phyloP scores from a whole-genome alignment of 1,140 invertebrate species.

The Dolichoris vasculosae region DNA sequence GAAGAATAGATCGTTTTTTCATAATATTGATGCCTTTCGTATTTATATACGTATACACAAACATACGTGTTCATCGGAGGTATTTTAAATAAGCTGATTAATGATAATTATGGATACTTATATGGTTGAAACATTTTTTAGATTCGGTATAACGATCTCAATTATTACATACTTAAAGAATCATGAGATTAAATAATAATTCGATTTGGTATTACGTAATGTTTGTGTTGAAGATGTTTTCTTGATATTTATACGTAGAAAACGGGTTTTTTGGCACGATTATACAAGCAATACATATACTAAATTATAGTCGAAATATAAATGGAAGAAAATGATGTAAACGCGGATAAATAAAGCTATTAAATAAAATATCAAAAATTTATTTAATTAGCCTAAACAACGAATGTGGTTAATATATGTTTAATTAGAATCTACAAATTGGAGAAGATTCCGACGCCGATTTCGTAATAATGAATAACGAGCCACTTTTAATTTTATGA shows the following conservation, averaged over 20 bases:
- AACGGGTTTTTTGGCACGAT: not conserved
- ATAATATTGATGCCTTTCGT: not conserved
- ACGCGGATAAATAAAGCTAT: not conserved
- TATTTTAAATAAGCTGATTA: slow-evolving; percentile 17
- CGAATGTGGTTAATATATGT: not conserved
- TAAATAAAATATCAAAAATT: not conserved
- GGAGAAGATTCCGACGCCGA: not conserved
- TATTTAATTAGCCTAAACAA: not conserved
- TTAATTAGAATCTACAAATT: not conserved
- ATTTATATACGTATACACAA: not conserved
- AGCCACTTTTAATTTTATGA: not conserved
- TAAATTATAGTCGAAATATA: slow-evolving; percentile 14
- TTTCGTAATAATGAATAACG: not conserved
- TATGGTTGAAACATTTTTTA: not conserved
- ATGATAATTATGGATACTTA: not conserved
- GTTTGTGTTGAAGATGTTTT: not conserved
- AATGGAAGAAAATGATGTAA: not conserved
- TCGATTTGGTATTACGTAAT: not conserved
- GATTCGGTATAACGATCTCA: not conserved
- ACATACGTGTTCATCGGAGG: not conserved
- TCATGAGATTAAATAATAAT: slow-evolving; percentile 21
- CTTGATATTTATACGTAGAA: not conserved
- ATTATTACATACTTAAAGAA: not conserved
- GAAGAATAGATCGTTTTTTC: slow-evolving; percentile 3
- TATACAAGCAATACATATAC: not conserved